A percentile compares a stretch with the other conserved stretches of the same genome.
Conservation (phyloP, 2,113 vertebrate species). For the Otocyon megalotis region DNA sequence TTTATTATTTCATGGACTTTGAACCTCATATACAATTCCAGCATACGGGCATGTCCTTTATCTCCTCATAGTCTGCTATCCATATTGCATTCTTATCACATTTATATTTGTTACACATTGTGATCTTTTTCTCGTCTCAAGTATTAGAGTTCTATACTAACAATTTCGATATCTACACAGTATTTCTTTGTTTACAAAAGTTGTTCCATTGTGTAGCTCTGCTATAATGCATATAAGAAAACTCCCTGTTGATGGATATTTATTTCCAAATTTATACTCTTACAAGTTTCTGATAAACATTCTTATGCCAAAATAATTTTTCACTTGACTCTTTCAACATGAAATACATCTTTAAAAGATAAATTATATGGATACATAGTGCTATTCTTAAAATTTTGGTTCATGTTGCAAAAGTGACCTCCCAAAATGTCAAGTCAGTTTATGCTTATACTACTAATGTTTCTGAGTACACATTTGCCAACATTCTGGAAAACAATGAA, state of each 20-base stretch:
- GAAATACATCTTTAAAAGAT: neutral
- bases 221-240: neutral
- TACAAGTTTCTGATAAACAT: neutral
- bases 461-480: neutral
- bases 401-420: neutral
- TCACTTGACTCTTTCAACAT: neutral
- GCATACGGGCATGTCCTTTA: neutral
- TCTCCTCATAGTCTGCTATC: neutral
- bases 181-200: neutral
- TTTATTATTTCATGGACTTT: neutral
- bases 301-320: neutral
- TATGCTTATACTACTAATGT: neutral
- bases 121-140: neutral
- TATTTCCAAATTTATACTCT: neutral
- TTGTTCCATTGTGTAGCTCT: neutral
- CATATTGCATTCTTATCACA: neutral
- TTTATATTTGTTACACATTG: neutral
- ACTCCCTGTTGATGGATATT: neutral
- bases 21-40: neutral
- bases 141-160: neutral
- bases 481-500: neutral
- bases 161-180: neutral
- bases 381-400: neutral
- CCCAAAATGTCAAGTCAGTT: neutral
- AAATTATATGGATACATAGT: neutral